Base-by-base conservation (phyloP, 2,797 vertebrate genomes). In the Psittacula echo region DNA sequence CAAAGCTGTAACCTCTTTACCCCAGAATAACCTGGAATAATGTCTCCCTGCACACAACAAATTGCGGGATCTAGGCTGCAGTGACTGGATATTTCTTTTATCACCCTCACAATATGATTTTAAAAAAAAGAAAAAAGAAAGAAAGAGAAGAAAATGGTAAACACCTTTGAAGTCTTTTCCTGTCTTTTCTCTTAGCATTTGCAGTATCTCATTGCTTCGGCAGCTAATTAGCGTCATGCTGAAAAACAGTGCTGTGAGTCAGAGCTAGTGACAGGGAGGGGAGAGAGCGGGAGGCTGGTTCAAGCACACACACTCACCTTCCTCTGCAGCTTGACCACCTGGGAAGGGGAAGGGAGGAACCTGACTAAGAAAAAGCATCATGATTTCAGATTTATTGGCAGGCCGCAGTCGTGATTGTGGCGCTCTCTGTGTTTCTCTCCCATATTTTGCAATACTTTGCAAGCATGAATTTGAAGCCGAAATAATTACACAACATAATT, bases 401-500 rank as follows among this genome's bases (percentile, higher is more conserved):
- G 82, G 77, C 68, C 37, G 3, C 60, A 53, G 45, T 48, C 56
- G 2, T 54, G 87, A 94, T 74, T 84, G 66, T 20, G 79, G 64
- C 2, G 1, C 78, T 81, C 90, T 80, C 83, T 85, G 92, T 68
- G 45, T 87, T 84, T 80, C 93, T 94, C 79, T 94, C 73, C n/a
- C 65, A 48, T 87, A 66, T 95, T 96, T 91, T 85, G 87, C 87
- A 90, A 86, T 87, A 92, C 94, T 96, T 96, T 88, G 93, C 80
- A 81, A 48, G 95, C 94, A 82, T 93, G 95, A 85, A 96, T 95
- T 95, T 95, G 93, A 94, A 98, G 97, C 90, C 2, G 22, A 96
- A 97, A 96, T 96, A 96, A 97, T 94, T 89, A 92, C 97, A 95
- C 95, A 96, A 90, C 72, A 45, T 95, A 98, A 98, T 97, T 97